phyloP scores from a whole-genome alignment of 2,113 vertebrate genomes.

The Hyaena hyaena region DNA sequence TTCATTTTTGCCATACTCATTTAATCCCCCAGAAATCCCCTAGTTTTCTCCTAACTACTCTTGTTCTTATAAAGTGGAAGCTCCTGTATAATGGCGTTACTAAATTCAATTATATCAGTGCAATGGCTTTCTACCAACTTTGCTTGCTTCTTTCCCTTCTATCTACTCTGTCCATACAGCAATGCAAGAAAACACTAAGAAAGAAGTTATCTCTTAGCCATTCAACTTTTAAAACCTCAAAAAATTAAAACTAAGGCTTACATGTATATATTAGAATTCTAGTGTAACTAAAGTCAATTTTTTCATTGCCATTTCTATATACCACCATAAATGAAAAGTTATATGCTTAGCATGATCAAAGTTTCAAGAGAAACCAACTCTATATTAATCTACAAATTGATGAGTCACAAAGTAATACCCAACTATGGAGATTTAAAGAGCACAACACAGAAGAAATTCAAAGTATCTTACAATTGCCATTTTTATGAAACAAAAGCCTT shows the following conservation, averaged over 20 bases:
- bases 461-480: slow-evolving; percentile 13
- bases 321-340: slow-evolving; percentile 10
- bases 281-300: not conserved
- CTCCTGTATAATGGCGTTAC: not conserved
- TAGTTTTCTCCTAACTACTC: not conserved
- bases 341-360: not conserved
- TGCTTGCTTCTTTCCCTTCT: not conserved
- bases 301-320: not conserved
- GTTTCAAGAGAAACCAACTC: slow-evolving; percentile 43
- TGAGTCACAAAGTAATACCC: slow-evolving; percentile 1
- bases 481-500: slow-evolving; percentile 61
- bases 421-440: not conserved
- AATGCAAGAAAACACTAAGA: slow-evolving; percentile 38
- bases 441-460: not conserved
- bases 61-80: slow-evolving; percentile 20
- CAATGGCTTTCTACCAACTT: not conserved
- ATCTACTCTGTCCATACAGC: not conserved
- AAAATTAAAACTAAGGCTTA: slow-evolving; percentile 30
- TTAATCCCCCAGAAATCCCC: not conserved
- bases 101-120: not conserved
- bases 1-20: slow-evolving; percentile 26
- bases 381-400: slow-evolving; percentile 28
- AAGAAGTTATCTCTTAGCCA: not conserved
- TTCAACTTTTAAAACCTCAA: not conserved
- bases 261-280: not conserved